Evolutionary conservation across 2,113 vertebrate genomes (phyloP).

Genomic region (Microcebus tavaratra): DNA sequence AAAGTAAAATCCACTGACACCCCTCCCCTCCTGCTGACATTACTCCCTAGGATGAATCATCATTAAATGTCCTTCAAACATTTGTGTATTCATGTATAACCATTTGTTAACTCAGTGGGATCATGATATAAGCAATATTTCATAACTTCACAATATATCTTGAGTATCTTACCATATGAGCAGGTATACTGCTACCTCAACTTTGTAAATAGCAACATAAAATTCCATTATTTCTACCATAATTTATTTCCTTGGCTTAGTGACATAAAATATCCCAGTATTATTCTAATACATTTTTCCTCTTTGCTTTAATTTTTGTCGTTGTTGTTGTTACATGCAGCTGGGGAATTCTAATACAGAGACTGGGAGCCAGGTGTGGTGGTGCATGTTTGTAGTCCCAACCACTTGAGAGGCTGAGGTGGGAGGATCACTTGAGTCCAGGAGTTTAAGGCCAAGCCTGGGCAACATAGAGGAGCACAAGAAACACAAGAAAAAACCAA

Average conservation of each 20-base stretch:
- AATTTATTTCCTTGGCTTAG: neutral
- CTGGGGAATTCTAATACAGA: slow-evolving; percentile 31
- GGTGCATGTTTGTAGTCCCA: neutral
- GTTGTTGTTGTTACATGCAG: neutral
- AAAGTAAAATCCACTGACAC: neutral
- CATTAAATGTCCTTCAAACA: neutral
- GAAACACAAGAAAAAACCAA: neutral
- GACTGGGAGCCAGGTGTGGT: neutral
- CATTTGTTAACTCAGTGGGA: neutral
- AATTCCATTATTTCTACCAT: neutral
- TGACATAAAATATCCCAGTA: neutral
- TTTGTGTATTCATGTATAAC: neutral
- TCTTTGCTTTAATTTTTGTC: neutral
- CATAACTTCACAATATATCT: neutral
- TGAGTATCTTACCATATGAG: neutral
- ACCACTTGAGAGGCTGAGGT: neutral
- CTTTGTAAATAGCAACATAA: slow-evolving; percentile 1
- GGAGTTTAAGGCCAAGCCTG: neutral
- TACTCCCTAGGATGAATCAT: neutral
- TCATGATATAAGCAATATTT: neutral
- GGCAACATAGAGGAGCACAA: neutral
- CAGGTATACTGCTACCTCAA: neutral
- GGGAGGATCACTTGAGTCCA: neutral
- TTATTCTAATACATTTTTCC: neutral
- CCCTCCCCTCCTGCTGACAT: neutral